These are phyloP conservation scores for Harlomillsia oculata DNA, from an alignment of 1,140 invertebrate species.

Conservation along the genomic window DNA sequence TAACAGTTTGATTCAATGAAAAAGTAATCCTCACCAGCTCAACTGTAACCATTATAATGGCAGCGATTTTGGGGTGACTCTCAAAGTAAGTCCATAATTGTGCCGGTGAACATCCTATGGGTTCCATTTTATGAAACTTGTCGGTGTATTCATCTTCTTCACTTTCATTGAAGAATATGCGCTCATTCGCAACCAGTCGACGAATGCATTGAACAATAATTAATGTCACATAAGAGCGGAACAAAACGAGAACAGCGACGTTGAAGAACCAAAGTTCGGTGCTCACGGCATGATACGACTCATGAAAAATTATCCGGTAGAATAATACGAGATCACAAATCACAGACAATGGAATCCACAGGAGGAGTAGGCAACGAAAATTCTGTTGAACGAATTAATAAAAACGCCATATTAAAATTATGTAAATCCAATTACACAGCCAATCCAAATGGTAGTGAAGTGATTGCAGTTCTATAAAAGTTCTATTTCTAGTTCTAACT, in stretches of 20 bases:
- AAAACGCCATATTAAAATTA: neutral
- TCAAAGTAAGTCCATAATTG: slow-evolving; percentile 9
- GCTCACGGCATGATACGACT: neutral
- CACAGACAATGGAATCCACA: slow-evolving; percentile 20
- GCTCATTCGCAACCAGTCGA: slow-evolving; percentile 10
- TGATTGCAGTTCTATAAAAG: neutral
- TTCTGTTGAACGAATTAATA: neutral
- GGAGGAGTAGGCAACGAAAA: slow-evolving; percentile 1
- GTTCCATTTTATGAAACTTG: slow-evolving; percentile 12
- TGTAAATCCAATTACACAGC: too few relatives aligned
- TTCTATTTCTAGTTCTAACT: neutral
- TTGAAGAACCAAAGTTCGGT: slow-evolving; percentile 19
- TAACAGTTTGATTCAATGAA: neutral
- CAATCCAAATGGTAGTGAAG: too few relatives aligned
- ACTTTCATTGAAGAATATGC: neutral
- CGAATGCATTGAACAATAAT: slow-evolving; percentile 2
- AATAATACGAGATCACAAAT: slow-evolving; percentile 5
- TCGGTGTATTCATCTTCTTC: neutral
- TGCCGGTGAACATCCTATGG: slow-evolving; percentile 7
- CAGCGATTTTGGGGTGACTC: slow-evolving; percentile 5
- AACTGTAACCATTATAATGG: neutral
- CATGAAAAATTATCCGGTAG: neutral
- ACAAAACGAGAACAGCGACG: slow-evolving; percentile 4
- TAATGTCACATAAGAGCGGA: slow-evolving; percentile 9
- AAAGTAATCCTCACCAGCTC: neutral